Percentiles rank a stretch among this genome's conserved stretches.
Conservation (phyloP, 2,113 vertebrate species). For the Epinephelus moara region DNA sequence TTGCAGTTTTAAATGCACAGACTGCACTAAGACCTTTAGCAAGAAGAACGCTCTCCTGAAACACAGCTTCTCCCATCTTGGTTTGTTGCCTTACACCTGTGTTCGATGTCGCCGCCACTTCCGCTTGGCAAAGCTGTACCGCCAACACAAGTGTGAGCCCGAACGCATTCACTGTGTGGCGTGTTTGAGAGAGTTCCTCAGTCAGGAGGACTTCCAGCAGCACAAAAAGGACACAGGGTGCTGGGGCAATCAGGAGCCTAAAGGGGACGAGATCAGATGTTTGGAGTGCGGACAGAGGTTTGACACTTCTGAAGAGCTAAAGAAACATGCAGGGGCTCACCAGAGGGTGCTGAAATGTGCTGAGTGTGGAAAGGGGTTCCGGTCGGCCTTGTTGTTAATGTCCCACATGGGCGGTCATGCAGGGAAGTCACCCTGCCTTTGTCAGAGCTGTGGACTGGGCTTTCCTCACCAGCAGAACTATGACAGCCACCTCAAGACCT, state of each 20-base stretch:
- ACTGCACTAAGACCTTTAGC: slow-evolving; percentile 70
- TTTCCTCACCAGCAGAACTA: slow-evolving; percentile 87
- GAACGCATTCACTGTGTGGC: slow-evolving; percentile 83
- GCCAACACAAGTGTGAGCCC: slow-evolving; percentile 80
- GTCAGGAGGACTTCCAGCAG: slow-evolving; percentile 79
- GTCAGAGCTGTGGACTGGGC: slow-evolving; percentile 90
- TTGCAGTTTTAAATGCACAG: slow-evolving; percentile 66
- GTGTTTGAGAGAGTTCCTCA: slow-evolving; percentile 81
- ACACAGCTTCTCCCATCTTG: slow-evolving; percentile 86
- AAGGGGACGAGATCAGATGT: slow-evolving; percentile 83
- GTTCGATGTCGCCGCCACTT: slow-evolving; percentile 82
- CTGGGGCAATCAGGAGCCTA: slow-evolving; percentile 82
- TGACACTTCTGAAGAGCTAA: slow-evolving; percentile 86
- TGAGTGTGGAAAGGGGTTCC: slow-evolving; percentile 92
- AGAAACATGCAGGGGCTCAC: slow-evolving; percentile 90
- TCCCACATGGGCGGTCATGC: slow-evolving; percentile 94
- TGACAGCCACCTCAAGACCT: slow-evolving; percentile 83
- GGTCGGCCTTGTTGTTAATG: slow-evolving; percentile 89
- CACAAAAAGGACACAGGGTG: slow-evolving; percentile 87
- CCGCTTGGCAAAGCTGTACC: slow-evolving; percentile 81
- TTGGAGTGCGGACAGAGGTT: slow-evolving; percentile 90
- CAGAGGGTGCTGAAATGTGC: slow-evolving; percentile 91
- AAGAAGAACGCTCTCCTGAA: slow-evolving; percentile 81
- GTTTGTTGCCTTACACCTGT: slow-evolving; percentile 89
- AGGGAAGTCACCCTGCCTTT: slow-evolving; percentile 88